phyloP scores from a whole-genome alignment of 2,113 vertebrate species.

The Pterophyllum scalare region DNA sequence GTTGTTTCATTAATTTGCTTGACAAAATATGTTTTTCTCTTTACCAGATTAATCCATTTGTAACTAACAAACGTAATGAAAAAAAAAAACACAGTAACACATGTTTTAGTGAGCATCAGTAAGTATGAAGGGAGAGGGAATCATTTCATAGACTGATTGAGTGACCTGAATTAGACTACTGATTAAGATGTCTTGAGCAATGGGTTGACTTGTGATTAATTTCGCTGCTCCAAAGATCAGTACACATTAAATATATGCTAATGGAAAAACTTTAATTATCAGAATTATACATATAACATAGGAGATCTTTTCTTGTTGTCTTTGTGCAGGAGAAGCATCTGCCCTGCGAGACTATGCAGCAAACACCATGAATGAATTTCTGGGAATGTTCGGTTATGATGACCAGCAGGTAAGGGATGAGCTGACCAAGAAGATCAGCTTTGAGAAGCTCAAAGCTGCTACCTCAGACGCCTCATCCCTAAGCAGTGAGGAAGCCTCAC shows the following conservation, averaged over 20 bases:
- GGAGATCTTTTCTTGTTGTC: slow-evolving; percentile 20
- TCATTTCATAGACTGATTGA: slow-evolving; percentile 15
- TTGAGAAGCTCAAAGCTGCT: slow-evolving; percentile 92
- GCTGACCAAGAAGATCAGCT: slow-evolving; percentile 96
- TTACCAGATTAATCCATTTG: slow-evolving; percentile 23
- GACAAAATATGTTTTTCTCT: not conserved
- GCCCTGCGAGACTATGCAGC: slow-evolving; percentile 94
- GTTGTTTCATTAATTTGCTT: not conserved
- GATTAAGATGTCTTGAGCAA: slow-evolving; percentile 12
- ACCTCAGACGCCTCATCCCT: slow-evolving; percentile 86
- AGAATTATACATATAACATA: not conserved
- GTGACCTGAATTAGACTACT: slow-evolving; percentile 16
- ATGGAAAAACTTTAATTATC: slow-evolving; percentile 9
- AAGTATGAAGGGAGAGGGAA: slow-evolving; percentile 4
- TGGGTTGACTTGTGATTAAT: slow-evolving; percentile 15
- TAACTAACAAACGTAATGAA: slow-evolving; percentile 11
- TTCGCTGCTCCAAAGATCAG: slow-evolving; percentile 9
- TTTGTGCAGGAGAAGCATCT: slow-evolving; percentile 88
- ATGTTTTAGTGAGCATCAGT: slow-evolving; percentile 21
- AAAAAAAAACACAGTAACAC: slow-evolving; percentile 18
- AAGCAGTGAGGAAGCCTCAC: slow-evolving; percentile 87
- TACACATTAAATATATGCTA: slow-evolving; percentile 10
- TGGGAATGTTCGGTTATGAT: slow-evolving; percentile 97
- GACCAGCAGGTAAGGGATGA: slow-evolving; percentile 96
- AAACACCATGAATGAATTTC: slow-evolving; percentile 97